Base-by-base conservation (phyloP, 2,888 invertebrate species). In the Pheosia gnoma region DNA sequence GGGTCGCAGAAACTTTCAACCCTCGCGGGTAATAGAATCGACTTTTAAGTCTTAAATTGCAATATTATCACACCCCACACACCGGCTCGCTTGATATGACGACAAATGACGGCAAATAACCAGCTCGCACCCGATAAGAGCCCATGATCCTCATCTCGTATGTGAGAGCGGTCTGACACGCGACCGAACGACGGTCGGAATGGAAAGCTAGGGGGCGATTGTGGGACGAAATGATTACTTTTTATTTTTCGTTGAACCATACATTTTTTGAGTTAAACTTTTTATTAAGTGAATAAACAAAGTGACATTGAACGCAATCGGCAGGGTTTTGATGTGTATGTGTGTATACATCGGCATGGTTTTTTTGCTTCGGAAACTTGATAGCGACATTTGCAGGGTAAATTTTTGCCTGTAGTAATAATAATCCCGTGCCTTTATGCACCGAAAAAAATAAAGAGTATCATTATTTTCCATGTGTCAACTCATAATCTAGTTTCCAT, bases 91-190 rank as follows among this genome's bases (percentile, higher is more conserved):
- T 37, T 9, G 70, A 74, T 67, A 66, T 66, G 70, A 68, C 59
- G 74, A 67, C 77, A 77, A 74, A 75, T 72, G 57, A 71, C 71
- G 70, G 74, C 77, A 77, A 75, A 74, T 75, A 75, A 77, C 67
- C 68, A 61, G 59, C 58, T 66, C 67, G 59, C 37, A 11, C 60
- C 63, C 59, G 70, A 75, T 74, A 70, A 62, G 62, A 45, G 8
- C 53, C 58, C 66, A 47, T 73, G 65, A 76, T 72, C 74, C 67
- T 36, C 41, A 2, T 55, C 56, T 52, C 59, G 59, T 66, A 67
- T 67, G 72, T 45, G 38, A 54, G 53, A 52, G 8, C 43, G 58
- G 57, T 0, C 38, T n/a, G 72, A 13, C 75, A 71, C 75, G 75
- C 59, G 75, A 60, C 75, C 36, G 43, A 10, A 3, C 67, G 60